Base-by-base conservation (phyloP, 2,888 invertebrate species). In the Drosophila subquinaria region DNA sequence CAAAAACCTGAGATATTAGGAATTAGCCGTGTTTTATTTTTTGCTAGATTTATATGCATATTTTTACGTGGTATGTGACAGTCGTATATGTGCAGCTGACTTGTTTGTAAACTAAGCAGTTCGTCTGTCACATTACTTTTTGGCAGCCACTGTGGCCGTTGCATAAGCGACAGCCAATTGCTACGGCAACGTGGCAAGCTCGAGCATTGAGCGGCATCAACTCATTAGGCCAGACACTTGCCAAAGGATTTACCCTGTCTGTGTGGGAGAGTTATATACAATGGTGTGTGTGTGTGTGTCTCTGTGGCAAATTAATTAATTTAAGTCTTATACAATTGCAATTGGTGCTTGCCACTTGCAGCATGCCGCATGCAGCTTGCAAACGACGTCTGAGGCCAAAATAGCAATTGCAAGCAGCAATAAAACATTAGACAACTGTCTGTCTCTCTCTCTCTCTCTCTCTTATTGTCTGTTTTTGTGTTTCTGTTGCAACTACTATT, bases 281-380 rank as follows among this genome's bases (percentile, higher is more conserved):
- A 17, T 27, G 42, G 9, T 51, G 30, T 56, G 17, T 66, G 52
- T 79, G 51, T 74, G 65, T 82, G 30, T 23, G 2, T 50, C 38
- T 48, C 30, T 71, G 70, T 72, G 89, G 88, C 74, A 89, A 85
- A 85, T 87, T 85, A 85, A 85, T 85, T 85, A 85, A 85, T 85
- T 85, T 89, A 87, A 89, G 89, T 87, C 87, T 85, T 84, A 89
- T 85, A 81, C 88, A 85, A 85, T 85, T 87, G 84, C 89, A 75
- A 78, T 69, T 72, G 74, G 61, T 52, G 20, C 30, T 61, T 64
- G 64, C 48, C 15, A 48, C 74, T 62, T 50, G 15, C 38, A 38
- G 4, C 40, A 4, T 35, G 63, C 48, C 63, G 69, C 64, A 53
- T 59, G 63, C 59, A 53, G 59, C 56, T 40, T 9, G 50, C 52